These are phyloP conservation scores for Metopia argyrocephala DNA, from an alignment of 2,888 invertebrate species.

Conservation along the genomic window DNA sequence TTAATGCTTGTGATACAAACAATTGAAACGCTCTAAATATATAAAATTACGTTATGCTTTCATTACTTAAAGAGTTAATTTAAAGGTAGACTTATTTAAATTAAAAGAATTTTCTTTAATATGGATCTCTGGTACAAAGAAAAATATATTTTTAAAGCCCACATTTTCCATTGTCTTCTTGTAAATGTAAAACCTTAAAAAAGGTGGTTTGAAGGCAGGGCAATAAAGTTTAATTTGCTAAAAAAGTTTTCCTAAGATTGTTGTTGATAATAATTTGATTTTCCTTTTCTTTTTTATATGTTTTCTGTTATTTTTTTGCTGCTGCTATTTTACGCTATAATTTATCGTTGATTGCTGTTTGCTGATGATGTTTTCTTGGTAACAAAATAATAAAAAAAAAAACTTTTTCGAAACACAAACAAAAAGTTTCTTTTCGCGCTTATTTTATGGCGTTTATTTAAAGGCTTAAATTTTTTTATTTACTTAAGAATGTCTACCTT, in stretches of 20 bases:
- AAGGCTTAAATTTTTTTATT: slow-evolving; percentile 29
- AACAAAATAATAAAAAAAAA: slow-evolving; percentile 23
- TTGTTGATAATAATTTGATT: neutral
- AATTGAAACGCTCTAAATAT: too few species aligned
- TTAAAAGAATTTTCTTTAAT: too few species aligned
- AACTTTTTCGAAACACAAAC: too few species aligned
- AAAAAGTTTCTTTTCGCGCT: too few species aligned
- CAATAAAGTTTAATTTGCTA: slow-evolving; percentile 56
- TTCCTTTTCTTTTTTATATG: neutral
- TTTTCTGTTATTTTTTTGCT: neutral
- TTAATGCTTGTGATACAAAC: too few species aligned
- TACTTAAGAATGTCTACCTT: too few species aligned
- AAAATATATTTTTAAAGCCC: too few species aligned
- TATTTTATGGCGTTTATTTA: neutral
- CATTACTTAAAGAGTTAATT: too few species aligned
- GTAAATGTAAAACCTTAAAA: neutral
- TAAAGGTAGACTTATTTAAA: too few species aligned
- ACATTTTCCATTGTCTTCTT: neutral
- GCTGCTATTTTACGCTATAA: slow-evolving; percentile 19
- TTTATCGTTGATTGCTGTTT: slow-evolving; percentile 46
- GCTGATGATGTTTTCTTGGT: slow-evolving; percentile 41
- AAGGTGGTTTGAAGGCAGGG: neutral
- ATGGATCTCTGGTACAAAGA: too few species aligned
- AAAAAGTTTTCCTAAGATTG: slow-evolving; percentile 30
- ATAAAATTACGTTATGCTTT: too few species aligned